Evolutionary conservation across 2,797 vertebrate species (phyloP), one percentile per base, ranked within the genome.

Genomic region (Gadopsis bispinosus): DNA sequence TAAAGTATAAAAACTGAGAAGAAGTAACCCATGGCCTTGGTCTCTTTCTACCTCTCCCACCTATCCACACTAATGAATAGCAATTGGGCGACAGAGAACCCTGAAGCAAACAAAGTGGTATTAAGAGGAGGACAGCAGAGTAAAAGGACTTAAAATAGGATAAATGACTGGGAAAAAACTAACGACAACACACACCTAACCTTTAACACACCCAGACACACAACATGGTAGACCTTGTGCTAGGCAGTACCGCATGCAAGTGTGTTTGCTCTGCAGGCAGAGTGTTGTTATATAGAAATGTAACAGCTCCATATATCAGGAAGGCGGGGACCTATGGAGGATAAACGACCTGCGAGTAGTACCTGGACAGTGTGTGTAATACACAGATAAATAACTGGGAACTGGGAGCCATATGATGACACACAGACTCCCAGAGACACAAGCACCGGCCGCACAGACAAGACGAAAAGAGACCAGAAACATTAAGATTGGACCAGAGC

Each of bases 251-350:
- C 59, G 64, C 33, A 59, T 77, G 70, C 61, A 63, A 81, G 73
- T 62, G 69, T 65, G 71, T 89, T 85, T 75, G 55, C 83, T 87
- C 77, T 81, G 72, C 75, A 67, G 77, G 84, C 80, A 62, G 66
- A 67, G 73, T 74, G 80, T 75, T 78, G 78, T 58, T 72, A 87
- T 82, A 82, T 74, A 85, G 80, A 88, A 90, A 87, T 55, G 47
- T 75, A 88, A 88, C 87, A 80, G 85, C 86, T 89, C 89, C 85
- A 91, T 93, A 90, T 81, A 92, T 92, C 91, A 91, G 78, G 26
- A 50, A 33, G 71, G 50, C 45, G 55, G 48, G 67, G 75, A 80
- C 69, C 84, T 71, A 72, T 67, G 51, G 89, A 91, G 88, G 86
- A 93, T 88, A 89, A 90, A 91, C 67, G 59, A 91, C 76, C 72